These are phyloP conservation scores for Verasper variegatus DNA, from an alignment of 2,113 vertebrate genomes.

Conservation along the genomic window DNA sequence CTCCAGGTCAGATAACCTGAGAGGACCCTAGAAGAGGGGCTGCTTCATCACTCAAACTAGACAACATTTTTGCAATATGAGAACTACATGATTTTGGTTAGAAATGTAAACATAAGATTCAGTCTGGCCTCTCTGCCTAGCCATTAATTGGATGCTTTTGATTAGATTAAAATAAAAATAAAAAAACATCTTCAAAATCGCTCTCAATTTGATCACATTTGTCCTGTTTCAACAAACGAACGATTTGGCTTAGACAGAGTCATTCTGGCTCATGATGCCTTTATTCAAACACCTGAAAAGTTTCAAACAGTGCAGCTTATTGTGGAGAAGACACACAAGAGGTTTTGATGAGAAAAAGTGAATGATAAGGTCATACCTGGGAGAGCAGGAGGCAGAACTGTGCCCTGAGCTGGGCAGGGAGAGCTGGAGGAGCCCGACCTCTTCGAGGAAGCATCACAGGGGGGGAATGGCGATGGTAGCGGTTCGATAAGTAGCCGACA, in stretches of 20 bases:
- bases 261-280: background rate
- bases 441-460: constrained; percentile 65
- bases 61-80: background rate
- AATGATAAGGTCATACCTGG: constrained; percentile 40
- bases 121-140: too few species aligned
- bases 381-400: constrained; percentile 87
- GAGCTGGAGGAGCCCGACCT: constrained; percentile 66
- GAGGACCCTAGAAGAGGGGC: constrained; percentile 77
- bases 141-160: background rate
- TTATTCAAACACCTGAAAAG: background rate
- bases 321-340: background rate
- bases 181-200: background rate
- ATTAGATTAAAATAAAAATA: background rate
- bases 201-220: background rate
- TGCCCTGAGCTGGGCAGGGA: constrained; percentile 85
- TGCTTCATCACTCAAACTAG: background rate
- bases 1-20: constrained; percentile 86
- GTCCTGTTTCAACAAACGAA: background rate
- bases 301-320: background rate
- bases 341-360: too few species aligned
- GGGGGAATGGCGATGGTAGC: background rate
- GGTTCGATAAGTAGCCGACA: background rate
- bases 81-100: background rate
- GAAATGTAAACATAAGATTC: too few species aligned
- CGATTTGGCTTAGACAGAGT: background rate